Evolutionary conservation across 2,888 invertebrate genomes (phyloP), one percentile per base, ranked within the genome.

Genomic region (Drosophila longiperda): DNA sequence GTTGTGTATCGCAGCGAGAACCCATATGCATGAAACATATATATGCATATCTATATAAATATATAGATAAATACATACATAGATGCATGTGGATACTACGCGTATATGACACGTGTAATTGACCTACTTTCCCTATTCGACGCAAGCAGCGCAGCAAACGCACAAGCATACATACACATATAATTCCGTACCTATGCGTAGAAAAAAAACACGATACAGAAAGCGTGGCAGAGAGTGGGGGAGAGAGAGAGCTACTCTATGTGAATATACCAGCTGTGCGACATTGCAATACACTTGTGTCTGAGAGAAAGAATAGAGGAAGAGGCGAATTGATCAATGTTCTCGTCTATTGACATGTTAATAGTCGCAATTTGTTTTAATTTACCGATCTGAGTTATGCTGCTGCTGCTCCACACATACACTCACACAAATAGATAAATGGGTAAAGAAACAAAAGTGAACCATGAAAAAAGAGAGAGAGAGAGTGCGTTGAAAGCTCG

Each of bases 61-160:
- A 55, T 29, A 59, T 33, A 17, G 32, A 34, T 34, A 20, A 34
- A 40, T n/a, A 17, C 36, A 58, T 54, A 36, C 48, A 54, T 29
- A 38, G 62, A 54, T 23, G 50, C 38, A 52, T 49, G 23, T 32
- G 29, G 12, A 57, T 57, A 57, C 20, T 73, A 82, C 69, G 67
- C 65, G 69, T 68, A 80, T 67, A 75, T 83, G 88, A 87, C 91
- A 91, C 92, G 91, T 91, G 91, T 90, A 92, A 91, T 89, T 91
- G 91, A 91, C 91, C 92, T 83, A 91, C 91, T 92, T 91, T 91
- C 91, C 84, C 92, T 89, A 87, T 80, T 73, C 83, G 72, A 86
- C 78, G 72, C 42, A 67, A 73, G 67, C 78, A 66, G 57, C 40
- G 58, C 61, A 70, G 61, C 67, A 70, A 72, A 54, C 58, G 67